These are phyloP conservation scores for Argopecten irradians DNA, from an alignment of 1,140 invertebrate species.

Conservation along the genomic window DNA sequence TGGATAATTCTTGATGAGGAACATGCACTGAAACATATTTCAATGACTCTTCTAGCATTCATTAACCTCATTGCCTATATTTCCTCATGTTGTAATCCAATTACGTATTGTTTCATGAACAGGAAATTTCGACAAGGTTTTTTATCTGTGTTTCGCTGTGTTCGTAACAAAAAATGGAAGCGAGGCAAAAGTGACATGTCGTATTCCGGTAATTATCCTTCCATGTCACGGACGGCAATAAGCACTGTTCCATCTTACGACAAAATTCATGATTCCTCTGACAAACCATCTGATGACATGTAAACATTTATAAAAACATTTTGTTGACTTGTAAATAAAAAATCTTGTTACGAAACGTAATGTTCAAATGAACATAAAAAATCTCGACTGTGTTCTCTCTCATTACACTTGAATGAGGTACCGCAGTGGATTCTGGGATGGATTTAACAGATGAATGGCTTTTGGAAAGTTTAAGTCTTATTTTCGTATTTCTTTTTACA, in stretches of 20 bases:
- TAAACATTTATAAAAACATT: not conserved
- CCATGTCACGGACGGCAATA: conserved; percentile 31
- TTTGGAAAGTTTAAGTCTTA: no score
- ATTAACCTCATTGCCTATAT: conserved; percentile 91
- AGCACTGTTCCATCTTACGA: conserved; percentile 45
- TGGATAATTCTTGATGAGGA: conserved; percentile 83
- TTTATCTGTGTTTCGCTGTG: conserved; percentile 82
- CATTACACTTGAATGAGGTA: no score
- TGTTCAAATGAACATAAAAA: no score
- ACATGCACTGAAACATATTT: conserved; percentile 78
- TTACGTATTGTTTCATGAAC: conserved; percentile 97
- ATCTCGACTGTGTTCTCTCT: no score
- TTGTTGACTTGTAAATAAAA: not conserved
- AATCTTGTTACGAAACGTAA: no score
- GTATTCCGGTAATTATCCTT: conserved; percentile 25
- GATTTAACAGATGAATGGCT: no score
- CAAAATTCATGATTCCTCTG: conserved; percentile 42
- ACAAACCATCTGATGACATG: conserved; percentile 30
- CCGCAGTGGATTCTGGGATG: no score
- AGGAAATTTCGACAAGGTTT: conserved; percentile 90
- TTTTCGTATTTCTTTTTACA: no score
- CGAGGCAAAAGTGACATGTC: conserved; percentile 33
- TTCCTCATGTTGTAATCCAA: conserved; percentile 93
- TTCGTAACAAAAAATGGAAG: conserved; percentile 32
- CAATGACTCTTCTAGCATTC: conserved; percentile 80